These are phyloP conservation scores for Myocastor coypus DNA, from an alignment of 2,113 vertebrate genomes.

Conservation along the genomic window DNA sequence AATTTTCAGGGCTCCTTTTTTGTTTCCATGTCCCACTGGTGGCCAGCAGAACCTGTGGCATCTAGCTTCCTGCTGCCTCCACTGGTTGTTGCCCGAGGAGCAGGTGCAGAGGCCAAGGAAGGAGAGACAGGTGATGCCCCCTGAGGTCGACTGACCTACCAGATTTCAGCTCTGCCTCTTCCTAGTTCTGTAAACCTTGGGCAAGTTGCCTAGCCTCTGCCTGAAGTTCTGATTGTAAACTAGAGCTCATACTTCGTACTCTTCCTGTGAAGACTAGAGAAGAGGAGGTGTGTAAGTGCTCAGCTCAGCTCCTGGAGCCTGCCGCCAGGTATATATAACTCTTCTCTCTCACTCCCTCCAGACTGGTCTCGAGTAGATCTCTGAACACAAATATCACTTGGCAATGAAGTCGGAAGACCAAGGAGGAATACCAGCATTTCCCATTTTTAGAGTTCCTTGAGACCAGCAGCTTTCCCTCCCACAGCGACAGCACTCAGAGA, in stretches of 20 bases:
- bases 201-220: not conserved
- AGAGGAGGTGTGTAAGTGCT: not conserved
- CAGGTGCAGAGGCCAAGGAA: not conserved
- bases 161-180: slow-evolving; percentile 12
- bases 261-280: slow-evolving; percentile 34
- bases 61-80: not conserved
- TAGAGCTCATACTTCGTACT: not conserved
- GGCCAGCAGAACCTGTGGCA: not conserved
- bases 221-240: not conserved
- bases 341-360: not conserved
- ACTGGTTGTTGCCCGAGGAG: not conserved
- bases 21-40: not conserved
- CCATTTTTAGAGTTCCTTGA: slow-evolving; percentile 56
- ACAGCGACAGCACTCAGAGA: slow-evolving; percentile 15
- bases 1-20: slow-evolving; percentile 4
- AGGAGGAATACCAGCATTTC: slow-evolving; percentile 7
- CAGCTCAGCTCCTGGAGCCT: not conserved
- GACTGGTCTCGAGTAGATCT: not conserved
- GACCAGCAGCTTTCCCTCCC: slow-evolving; percentile 66
- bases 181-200: not conserved
- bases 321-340: not conserved
- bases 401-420: slow-evolving; percentile 25
- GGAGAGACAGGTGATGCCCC: not conserved
- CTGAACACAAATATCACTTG: slow-evolving; percentile 53
- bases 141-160: not conserved